Evolutionary conservation across 2,797 vertebrate species (phyloP).

Genomic region (Argyrosomus regius): DNA sequence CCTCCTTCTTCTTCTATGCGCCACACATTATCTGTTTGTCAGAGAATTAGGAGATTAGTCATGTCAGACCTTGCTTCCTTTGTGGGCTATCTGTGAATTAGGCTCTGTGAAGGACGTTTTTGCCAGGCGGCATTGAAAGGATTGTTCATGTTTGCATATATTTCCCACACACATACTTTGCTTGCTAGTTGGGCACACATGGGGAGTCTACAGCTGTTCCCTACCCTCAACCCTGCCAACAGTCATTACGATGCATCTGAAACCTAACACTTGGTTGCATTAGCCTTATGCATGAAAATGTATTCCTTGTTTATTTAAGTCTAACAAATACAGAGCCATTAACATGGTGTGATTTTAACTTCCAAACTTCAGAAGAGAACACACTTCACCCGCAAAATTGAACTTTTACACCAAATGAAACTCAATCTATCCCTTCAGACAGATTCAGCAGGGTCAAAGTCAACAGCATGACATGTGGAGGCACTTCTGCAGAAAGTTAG

Average conservation of each 20-base stretch:
- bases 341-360: slow-evolving; percentile 52
- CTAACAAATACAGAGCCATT: slow-evolving; percentile 52
- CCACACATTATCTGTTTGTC: slow-evolving; percentile 73
- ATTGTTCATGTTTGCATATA: slow-evolving; percentile 68
- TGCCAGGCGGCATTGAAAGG: slow-evolving; percentile 55
- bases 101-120: slow-evolving; percentile 72
- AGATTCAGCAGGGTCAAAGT: slow-evolving; percentile 65
- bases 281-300: slow-evolving; percentile 52
- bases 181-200: slow-evolving; percentile 51
- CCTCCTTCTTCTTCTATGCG: slow-evolving; percentile 35
- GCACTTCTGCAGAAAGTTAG: slow-evolving; percentile 72
- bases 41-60: slow-evolving; percentile 78
- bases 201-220: slow-evolving; percentile 71
- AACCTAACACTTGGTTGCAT: slow-evolving; percentile 59
- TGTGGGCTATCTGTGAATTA: slow-evolving; percentile 73
- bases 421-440: slow-evolving; percentile 58
- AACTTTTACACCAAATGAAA: slow-evolving; percentile 70
- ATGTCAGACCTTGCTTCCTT: slow-evolving; percentile 71
- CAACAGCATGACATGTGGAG: slow-evolving; percentile 73
- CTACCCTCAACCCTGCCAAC: slow-evolving; percentile 62
- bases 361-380: slow-evolving; percentile 41
- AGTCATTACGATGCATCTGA: slow-evolving; percentile 56
- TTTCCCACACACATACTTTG: slow-evolving; percentile 66
- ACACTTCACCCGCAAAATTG: slow-evolving; percentile 49
- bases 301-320: slow-evolving; percentile 67